Evolutionary conservation across 2,888 invertebrate genomes (phyloP).

Genomic region (Drosophila infuscata): DNA sequence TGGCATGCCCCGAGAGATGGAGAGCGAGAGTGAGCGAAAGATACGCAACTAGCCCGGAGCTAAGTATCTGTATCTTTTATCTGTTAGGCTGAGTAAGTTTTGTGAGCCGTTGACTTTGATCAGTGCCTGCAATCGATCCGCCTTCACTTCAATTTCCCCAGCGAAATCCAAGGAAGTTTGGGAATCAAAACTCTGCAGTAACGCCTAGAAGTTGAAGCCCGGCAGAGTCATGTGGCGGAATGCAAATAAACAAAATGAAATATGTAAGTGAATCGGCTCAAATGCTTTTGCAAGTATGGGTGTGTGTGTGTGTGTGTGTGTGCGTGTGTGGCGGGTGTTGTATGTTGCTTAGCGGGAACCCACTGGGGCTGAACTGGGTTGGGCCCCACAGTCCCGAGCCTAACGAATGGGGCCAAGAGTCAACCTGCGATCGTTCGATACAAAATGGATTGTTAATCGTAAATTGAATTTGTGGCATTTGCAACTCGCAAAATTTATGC

Average conservation of each 20-base stretch:
- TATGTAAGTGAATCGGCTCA: slow-evolving; percentile 55
- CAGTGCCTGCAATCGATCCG: slow-evolving; percentile 68
- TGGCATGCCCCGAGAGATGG: not conserved
- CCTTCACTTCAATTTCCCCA: slow-evolving; percentile 72
- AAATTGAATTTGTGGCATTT: slow-evolving; percentile 70
- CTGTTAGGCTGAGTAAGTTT: slow-evolving; percentile 41
- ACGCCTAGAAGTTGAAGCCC: slow-evolving; percentile 44
- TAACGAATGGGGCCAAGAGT: slow-evolving; percentile 74
- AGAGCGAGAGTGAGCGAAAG: slow-evolving; percentile 9
- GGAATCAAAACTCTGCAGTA: slow-evolving; percentile 52
- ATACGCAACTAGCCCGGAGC: slow-evolving; percentile 20
- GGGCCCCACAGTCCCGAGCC: slow-evolving; percentile 29
- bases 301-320: slow-evolving; percentile 21
- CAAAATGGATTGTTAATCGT: slow-evolving; percentile 66
- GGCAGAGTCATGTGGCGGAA: slow-evolving; percentile 32
- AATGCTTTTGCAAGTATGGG: slow-evolving; percentile 16
- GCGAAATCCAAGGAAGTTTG: slow-evolving; percentile 16
- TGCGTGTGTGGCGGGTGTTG: slow-evolving; percentile 24
- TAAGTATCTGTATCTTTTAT: slow-evolving; percentile 46
- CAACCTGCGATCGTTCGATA: slow-evolving; percentile 66
- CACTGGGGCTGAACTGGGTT: slow-evolving; percentile 25
- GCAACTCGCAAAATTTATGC: slow-evolving; percentile 55
- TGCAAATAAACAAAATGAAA: slow-evolving; percentile 73
- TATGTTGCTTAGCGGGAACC: slow-evolving; percentile 35
- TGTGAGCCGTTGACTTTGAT: slow-evolving; percentile 57